Evolutionary conservation across 2,113 vertebrate genomes (phyloP), one percentile per base, ranked within the genome.

Genomic region (Sula dactylatra): DNA sequence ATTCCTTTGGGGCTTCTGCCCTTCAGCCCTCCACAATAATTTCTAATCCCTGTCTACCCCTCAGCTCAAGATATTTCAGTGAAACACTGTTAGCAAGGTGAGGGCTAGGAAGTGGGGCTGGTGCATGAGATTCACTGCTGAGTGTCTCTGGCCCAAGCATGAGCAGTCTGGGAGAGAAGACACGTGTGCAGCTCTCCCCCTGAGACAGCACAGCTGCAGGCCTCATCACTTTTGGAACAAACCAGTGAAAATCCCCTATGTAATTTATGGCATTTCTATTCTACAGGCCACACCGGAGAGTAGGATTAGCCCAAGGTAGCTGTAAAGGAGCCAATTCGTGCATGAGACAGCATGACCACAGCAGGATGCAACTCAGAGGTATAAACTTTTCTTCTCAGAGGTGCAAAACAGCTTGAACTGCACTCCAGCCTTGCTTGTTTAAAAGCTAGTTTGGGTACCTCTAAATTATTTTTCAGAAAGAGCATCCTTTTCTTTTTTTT

Each of bases 191-290:
- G 45, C 27, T 90, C 58, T n/a, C 32, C 40, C 22, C 59, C 36
- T 61, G 71, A 70, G 71, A 86, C 5, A 64, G 25, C 56, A 40
- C 0, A 10, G 40, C 73, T 88, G 73, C 88, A 84, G 59, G 52
- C 52, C 69, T 92, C 92, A 88, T 77, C 49, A 13, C 31, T 82
- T 82, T 27, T 95, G 82, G 79, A 96, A 83, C 40, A 83, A 58
- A 93, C n/a, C 40, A 80, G 32, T 66, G 31, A 88, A 88, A 83
- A 93, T 80, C 50, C 5, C 29, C 6, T 24, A 3, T 79, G 61
- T 89, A 90, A 94, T 94, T 93, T 94, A 96, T 91, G 56, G 4
- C 47, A 71, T 74, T 47, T 84, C 91, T 96, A 17, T 67, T 71
- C 47, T 66, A n/a, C 58, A 81, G 91, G 69, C 71, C 80, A 88